A percentile compares a stretch with the other conserved stretches of the same genome.
phyloP scores from a whole-genome alignment of 23 tunicate genomes.

The Corella eumyota region DNA sequence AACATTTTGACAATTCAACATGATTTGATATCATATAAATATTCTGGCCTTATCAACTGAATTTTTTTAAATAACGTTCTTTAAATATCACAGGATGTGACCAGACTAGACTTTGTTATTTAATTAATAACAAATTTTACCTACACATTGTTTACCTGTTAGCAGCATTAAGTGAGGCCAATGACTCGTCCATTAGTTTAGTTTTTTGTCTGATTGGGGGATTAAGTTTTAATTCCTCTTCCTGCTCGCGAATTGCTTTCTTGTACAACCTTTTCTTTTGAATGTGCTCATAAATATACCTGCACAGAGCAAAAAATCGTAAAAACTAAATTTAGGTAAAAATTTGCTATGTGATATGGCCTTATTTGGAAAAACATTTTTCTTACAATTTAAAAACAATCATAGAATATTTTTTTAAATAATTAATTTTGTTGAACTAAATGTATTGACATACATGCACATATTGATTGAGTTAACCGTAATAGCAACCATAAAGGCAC shows the following conservation, averaged over 20 bases:
- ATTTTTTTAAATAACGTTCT: too few relatives aligned
- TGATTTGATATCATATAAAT: too few relatives aligned
- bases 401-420: too few relatives aligned
- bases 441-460: conserved; percentile 47
- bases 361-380: too few relatives aligned
- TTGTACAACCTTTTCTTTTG: conserved; percentile 17
- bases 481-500: conserved; percentile 60
- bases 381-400: too few relatives aligned
- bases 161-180: conserved; percentile 50
- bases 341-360: too few relatives aligned
- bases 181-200: conserved; percentile 24
- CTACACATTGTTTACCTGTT: conserved; percentile 8
- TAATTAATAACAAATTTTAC: background rate
- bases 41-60: too few relatives aligned
- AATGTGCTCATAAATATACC: conserved; percentile 35
- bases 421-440: too few relatives aligned
- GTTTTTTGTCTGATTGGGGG: conserved; percentile 25
- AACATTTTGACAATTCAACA: too few relatives aligned
- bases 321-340: too few relatives aligned
- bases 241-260: conserved; percentile 19
- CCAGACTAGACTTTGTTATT: background rate
- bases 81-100: too few relatives aligned
- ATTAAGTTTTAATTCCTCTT: conserved; percentile 23
- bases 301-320: too few relatives aligned
- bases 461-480: conserved; percentile 57